A percentile compares a stretch with the other conserved stretches of the same genome.
These are phyloP conservation scores for Acanthisitta chloris DNA, from an alignment of 2,113 vertebrate genomes.

Conservation along the genomic window DNA sequence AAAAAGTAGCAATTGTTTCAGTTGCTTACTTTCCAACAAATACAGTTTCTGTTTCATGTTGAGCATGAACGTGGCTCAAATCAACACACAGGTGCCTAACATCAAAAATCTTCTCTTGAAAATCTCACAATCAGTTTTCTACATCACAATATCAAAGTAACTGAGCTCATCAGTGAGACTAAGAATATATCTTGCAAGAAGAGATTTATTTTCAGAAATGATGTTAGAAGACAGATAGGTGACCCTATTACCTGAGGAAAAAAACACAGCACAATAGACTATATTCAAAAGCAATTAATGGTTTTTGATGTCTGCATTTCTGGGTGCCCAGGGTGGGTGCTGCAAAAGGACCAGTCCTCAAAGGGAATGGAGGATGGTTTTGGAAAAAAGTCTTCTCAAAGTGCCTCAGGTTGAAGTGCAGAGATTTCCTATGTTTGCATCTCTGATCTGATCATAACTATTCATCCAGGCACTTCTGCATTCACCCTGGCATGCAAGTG, in stretches of 20 bases:
- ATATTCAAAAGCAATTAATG: background rate
- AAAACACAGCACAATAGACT: background rate
- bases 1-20: background rate
- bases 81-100: background rate
- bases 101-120: background rate
- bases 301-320: background rate
- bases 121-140: background rate
- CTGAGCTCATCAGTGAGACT: background rate
- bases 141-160: background rate
- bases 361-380: background rate
- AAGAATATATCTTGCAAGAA: background rate
- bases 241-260: background rate
- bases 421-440: background rate
- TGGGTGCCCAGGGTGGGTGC: background rate
- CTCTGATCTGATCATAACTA: background rate
- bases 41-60: background rate
- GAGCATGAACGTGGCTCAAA: background rate
- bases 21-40: background rate
- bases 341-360: background rate
- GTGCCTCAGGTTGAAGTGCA: background rate
- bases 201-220: background rate
- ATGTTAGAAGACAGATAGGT: background rate
- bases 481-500: rapidly evolving
- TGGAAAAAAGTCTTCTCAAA: background rate
- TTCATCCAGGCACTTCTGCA: background rate